Evolutionary conservation across 2,888 invertebrate species (phyloP), one percentile per base, ranked within the genome.

Genomic region (Thelaira solivaga): DNA sequence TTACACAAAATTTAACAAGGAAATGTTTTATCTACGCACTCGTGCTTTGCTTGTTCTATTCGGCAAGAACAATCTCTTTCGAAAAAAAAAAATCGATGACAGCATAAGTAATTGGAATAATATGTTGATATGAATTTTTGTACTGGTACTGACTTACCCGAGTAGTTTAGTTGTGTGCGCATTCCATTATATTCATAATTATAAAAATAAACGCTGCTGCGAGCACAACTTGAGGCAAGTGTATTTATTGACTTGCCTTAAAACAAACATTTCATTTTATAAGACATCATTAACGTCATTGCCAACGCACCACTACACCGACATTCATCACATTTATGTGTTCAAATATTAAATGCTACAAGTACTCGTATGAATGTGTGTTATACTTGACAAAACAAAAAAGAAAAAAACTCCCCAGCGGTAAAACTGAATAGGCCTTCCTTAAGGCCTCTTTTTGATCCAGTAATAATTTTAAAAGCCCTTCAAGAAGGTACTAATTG

Each of bases 221-320:
- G n/a, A 22, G 51, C 31, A 2, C 26, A 57, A 72, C 64, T 69
- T 57, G 20, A 20, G 34, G 45, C 55, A 59, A 51, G 39, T 62
- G 31, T 55, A 39, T 26, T 22, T 2, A 13, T 36, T 26, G 20
- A 29, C 34, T 67, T 61, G 49, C 57, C 36, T 31, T 31, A 47
- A 53, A 51, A 61, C 29, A 72, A 62, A 74, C 59, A 74, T 74
- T 74, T 61, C 74, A 74, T 68, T 74, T 61, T 16, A 45, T 61
- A 74, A 74, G 74, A 68, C 74, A 74, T 74, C 74, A 61, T 67
- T 41, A 47, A 26, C 45, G 6, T 29, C 24, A 29, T 29, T 36
- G 20, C 11, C 45, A 36, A 2, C 61, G 39, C 31, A 26, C 34
- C 43, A 43, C n/a, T 31, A 55, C 16, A 34, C 31, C 39, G 43